These are phyloP conservation scores for Scaptomyza tumidula DNA, from an alignment of 2,888 invertebrate species.

Conservation along the genomic window DNA sequence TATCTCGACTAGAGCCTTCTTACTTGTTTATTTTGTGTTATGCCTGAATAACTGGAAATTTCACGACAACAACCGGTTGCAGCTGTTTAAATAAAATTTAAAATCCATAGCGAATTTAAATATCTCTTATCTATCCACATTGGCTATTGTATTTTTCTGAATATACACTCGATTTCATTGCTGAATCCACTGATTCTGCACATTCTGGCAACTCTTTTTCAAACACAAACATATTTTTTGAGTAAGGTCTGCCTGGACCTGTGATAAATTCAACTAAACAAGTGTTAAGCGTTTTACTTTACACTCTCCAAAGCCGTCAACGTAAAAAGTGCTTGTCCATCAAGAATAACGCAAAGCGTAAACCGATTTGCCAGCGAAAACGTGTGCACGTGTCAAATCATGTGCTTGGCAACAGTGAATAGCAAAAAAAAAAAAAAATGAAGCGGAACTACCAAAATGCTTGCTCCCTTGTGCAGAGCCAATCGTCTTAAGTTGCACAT, in stretches of 20 bases:
- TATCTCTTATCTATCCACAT: too few relatives aligned
- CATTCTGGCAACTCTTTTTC: too few relatives aligned
- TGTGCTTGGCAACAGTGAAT: slow-evolving; percentile 50
- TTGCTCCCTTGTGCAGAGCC: background rate
- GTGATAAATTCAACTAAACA: too few relatives aligned
- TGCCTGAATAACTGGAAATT: slow-evolving; percentile 39
- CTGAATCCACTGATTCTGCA: too few relatives aligned
- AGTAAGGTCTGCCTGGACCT: too few relatives aligned
- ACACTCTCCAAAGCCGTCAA: background rate
- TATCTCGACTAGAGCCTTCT: too few relatives aligned
- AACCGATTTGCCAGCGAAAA: slow-evolving; percentile 43
- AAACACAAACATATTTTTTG: too few relatives aligned
- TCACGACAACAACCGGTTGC: slow-evolving; percentile 34
- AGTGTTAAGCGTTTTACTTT: too few relatives aligned
- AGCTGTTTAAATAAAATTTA: slow-evolving; percentile 16
- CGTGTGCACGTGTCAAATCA: slow-evolving; percentile 68
- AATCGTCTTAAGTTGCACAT: slow-evolving; percentile 9
- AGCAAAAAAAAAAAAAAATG: background rate
- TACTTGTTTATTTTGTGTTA: background rate
- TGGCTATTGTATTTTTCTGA: too few relatives aligned
- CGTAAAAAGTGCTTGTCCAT: slow-evolving; percentile 22
- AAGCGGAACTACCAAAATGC: slow-evolving; percentile 20
- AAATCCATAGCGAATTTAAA: background rate
- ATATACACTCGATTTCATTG: too few relatives aligned
- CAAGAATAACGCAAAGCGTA: slow-evolving; percentile 1